Evolutionary conservation across 2,797 vertebrate genomes (phyloP), one percentile per base, ranked within the genome.

Genomic region (Knipowitschia caucasica): DNA sequence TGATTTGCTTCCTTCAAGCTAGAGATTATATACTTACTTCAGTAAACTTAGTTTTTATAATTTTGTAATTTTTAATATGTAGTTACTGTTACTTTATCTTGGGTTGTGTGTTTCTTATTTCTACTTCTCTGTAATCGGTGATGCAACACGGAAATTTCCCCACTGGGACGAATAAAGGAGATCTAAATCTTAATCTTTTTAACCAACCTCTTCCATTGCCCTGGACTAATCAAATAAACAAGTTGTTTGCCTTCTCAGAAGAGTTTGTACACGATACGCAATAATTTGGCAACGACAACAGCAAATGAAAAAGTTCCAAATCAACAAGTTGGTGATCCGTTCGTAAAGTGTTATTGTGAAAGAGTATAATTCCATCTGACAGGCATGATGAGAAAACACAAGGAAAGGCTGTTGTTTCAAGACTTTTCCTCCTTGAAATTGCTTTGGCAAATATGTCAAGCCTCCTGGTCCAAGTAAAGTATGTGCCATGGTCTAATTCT

Each of bases 401-500:
- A 43, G 21, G 3, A 43, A 21, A 25, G 6, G 40, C 12, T 29
- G 20, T 30, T 2, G n/a, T 18, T 50, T 27, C 50, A 53, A 47
- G 27, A 21, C 25, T 62, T 25, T 29, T 50, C 50, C 35, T 50
- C 33, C 17, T 7, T 39, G 18, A 57, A 39, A 21, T 38, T 38
- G 18, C 49, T 36, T 27, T 35, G 11, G 33, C 36, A 26, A 52
- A 46, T 55, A 33, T 49, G 18, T 59, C 3, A 58, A 44, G 35
- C 21, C 55, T 56, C 50, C 29, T 9, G 35, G 62, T 67, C 43
- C 25, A 53, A 36, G 31, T 9, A 61, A 49, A 46, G 24, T 68
- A 60, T 73, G 43, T 62, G 59, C 57, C 59, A 33, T n/a, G 53
- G 44, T 45, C 33, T 36, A 33, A 53, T 12, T 61, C 38, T 23